Percentiles rank a stretch among this genome's conserved stretches.
These are phyloP conservation scores for Pachymerium ferrugineum DNA, from an alignment of 2,888 invertebrate genomes.

Conservation along the genomic window DNA sequence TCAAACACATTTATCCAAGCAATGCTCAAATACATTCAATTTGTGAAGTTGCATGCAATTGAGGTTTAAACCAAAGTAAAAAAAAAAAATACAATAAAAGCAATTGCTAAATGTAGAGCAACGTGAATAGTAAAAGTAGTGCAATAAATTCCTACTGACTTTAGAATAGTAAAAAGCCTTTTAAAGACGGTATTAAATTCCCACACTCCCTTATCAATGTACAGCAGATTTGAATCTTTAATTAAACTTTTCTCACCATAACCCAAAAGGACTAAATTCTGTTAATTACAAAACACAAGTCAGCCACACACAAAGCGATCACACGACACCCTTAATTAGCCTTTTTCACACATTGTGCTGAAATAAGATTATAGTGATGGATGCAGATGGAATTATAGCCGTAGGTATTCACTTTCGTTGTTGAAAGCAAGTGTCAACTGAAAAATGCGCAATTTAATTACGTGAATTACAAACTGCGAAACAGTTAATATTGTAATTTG, in stretches of 20 bases:
- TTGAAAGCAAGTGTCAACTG: not conserved
- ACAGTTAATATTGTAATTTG: too few relatives aligned
- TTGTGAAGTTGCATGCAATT: too few relatives aligned
- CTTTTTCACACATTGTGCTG: slow-evolving; percentile 4
- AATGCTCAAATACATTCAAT: too few relatives aligned
- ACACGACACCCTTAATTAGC: slow-evolving; percentile 9
- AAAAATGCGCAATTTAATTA: slow-evolving; percentile 13
- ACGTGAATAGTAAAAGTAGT: too few relatives aligned
- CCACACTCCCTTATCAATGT: not conserved
- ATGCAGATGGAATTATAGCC: not conserved
- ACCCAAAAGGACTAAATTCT: not conserved
- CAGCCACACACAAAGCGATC: not conserved
- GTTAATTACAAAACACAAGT: not conserved
- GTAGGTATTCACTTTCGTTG: not conserved
- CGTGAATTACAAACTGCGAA: too few relatives aligned
- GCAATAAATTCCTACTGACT: too few relatives aligned
- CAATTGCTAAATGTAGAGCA: too few relatives aligned
- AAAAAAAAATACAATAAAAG: too few relatives aligned
- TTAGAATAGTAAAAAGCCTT: not conserved
- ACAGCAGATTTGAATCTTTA: slow-evolving; percentile 1
- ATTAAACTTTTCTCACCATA: not conserved
- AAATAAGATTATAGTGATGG: slow-evolving; percentile 19
- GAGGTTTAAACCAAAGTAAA: too few relatives aligned
- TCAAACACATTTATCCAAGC: too few relatives aligned
- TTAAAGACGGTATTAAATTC: not conserved